Percentiles rank a stretch among this genome's conserved stretches.
Conservation (phyloP, 2,797 vertebrate genomes). For the Danio tinwini region DNA sequence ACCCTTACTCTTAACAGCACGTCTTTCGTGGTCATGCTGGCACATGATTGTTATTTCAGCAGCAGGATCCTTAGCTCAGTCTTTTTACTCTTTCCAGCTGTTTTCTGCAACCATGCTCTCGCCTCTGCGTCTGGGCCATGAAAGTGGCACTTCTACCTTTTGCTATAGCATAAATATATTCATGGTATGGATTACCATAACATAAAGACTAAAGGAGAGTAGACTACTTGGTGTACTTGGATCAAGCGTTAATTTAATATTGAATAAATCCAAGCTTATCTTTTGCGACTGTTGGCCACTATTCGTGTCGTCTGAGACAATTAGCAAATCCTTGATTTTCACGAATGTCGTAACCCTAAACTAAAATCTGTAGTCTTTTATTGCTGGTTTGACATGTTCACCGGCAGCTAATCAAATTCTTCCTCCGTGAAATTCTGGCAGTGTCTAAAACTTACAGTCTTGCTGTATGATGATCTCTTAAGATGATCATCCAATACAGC, state of each 20-base stretch:
- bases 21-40: slow-evolving; percentile 58
- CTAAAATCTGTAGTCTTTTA: no score
- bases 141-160: neutral
- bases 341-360: no score
- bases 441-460: no score
- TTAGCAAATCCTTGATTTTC: no score
- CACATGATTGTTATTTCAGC: slow-evolving; percentile 57
- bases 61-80: slow-evolving; percentile 13
- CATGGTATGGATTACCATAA: slow-evolving; percentile 40
- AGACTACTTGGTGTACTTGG: neutral
- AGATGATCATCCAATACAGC: no score
- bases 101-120: slow-evolving; percentile 3
- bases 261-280: no score
- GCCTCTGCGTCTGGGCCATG: neutral
- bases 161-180: neutral
- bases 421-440: no score
- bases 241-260: no score
- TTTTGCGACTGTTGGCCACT: neutral
- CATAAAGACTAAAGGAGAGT: neutral
- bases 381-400: no score
- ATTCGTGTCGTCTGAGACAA: no score
- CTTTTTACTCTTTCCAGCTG: neutral
- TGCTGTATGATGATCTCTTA: no score
- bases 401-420: no score
- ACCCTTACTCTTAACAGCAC: slow-evolving; percentile 12